phyloP scores from a whole-genome alignment of 2,797 vertebrate genomes.

The Valencia hispanica region DNA sequence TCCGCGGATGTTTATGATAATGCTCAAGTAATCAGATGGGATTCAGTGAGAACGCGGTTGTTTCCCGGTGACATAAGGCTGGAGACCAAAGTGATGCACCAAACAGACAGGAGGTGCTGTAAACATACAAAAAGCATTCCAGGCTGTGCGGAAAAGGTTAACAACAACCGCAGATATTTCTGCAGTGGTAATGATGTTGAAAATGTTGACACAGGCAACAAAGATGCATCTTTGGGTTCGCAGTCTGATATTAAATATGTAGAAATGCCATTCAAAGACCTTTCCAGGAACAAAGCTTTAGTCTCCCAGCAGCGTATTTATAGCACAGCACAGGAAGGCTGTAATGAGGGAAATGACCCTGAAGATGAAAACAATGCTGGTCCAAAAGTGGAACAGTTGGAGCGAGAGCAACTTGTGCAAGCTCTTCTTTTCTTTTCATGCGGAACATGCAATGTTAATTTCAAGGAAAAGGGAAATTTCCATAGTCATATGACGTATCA shows the following conservation, averaged over 20 bases:
- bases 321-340: conserved; percentile 78
- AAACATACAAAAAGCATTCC: conserved; percentile 85
- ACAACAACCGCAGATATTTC: conserved; percentile 80
- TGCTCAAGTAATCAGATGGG: conserved; percentile 82
- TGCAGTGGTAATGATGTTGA: conserved; percentile 75
- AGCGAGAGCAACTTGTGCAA: conserved; percentile 82
- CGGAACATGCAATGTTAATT: conserved; percentile 95
- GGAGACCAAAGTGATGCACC: conserved; percentile 72
- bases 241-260: conserved; percentile 84
- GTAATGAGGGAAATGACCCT: conserved; percentile 85
- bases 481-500: conserved; percentile 99
- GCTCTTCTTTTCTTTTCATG: conserved; percentile 90
- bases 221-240: conserved; percentile 44
- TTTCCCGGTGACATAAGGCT: conserved; percentile 76
- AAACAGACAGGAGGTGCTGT: conserved; percentile 86
- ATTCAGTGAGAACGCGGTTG: conserved; percentile 85
- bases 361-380: conserved; percentile 82
- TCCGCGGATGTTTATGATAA: conserved; percentile 85
- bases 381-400: conserved; percentile 86
- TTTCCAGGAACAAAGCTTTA: conserved; percentile 76
- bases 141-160: conserved; percentile 84
- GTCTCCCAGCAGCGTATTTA: conserved; percentile 85
- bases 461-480: conserved; percentile 90
- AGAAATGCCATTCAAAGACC: conserved; percentile 79
- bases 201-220: conserved; percentile 66